These are phyloP conservation scores for Adela reaumurella DNA, from an alignment of 2,888 invertebrate genomes.

Conservation along the genomic window DNA sequence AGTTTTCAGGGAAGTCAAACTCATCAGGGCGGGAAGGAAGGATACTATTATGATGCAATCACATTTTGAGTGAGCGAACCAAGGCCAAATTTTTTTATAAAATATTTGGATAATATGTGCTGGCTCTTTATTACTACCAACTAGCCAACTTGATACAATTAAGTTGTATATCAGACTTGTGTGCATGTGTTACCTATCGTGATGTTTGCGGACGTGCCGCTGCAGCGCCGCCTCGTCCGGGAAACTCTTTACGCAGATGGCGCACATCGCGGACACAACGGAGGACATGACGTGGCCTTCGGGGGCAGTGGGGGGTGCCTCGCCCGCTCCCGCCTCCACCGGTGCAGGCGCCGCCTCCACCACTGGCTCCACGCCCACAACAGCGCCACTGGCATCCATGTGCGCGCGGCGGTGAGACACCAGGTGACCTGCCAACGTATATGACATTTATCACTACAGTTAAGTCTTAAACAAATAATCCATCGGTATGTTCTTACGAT, in stretches of 20 bases:
- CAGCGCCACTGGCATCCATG: constrained; percentile 41
- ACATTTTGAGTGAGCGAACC: no score
- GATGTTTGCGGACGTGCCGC: constrained; percentile 27
- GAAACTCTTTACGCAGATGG: neutral
- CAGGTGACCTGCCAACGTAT: constrained; percentile 54
- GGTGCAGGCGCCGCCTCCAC: constrained; percentile 24
- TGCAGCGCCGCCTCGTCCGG: constrained; percentile 15
- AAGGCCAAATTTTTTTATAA: no score
- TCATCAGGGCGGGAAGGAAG: no score
- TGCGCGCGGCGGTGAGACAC: constrained; percentile 80
- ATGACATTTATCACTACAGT: no score
- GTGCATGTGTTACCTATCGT: constrained; percentile 25
- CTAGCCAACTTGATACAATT: no score
- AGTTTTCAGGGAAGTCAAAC: no score
- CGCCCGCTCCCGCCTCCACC: constrained; percentile 32
- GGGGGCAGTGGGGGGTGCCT: constrained; percentile 10
- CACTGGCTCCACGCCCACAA: constrained; percentile 25
- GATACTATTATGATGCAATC: no score
- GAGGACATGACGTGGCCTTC: constrained; percentile 5
- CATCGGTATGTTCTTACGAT: no score
- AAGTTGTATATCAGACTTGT: no score
- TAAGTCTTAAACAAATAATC: no score
- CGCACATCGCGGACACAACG: constrained; percentile 3
- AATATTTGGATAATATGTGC: no score
- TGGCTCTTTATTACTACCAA: no score